Percentiles rank a stretch among this genome's conserved stretches.
Conservation (phyloP, 1,140 invertebrate species). For the Bombus turneri region DNA sequence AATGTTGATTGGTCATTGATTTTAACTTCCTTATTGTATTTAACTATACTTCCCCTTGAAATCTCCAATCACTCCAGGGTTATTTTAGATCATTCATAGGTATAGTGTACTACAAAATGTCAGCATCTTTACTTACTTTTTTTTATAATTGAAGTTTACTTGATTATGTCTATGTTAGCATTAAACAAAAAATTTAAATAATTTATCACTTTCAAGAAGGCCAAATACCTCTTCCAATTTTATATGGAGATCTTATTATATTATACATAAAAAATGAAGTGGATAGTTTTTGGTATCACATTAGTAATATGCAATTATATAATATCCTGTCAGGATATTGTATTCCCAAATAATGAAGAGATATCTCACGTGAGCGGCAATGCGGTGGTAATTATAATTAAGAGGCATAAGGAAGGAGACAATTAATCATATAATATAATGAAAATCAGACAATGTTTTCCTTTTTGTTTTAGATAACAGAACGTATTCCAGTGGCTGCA, state of each 20-base stretch:
- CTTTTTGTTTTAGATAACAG: conserved; percentile 57
- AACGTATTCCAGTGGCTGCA: conserved; percentile 81
- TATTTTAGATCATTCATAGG: not conserved
- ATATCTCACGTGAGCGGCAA: conserved; percentile 57
- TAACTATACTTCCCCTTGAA: conserved; percentile 59
- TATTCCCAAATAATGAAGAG: conserved; percentile 67
- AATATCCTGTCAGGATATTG: conserved; percentile 65
- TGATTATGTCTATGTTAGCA: not conserved
- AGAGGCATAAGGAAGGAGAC: not conserved
- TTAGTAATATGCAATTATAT: conserved; percentile 45
- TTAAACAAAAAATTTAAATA: not conserved
- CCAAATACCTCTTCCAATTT: not conserved
- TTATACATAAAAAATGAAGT: conserved; percentile 56
- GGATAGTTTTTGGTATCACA: conserved; percentile 25
- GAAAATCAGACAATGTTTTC: not conserved
- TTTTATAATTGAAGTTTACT: not conserved
- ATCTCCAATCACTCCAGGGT: not conserved
- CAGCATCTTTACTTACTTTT: not conserved
- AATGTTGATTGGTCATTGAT: conserved; percentile 30
- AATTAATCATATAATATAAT: not conserved
- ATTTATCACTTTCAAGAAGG: not conserved
- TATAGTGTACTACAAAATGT: not conserved
- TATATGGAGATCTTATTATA: not conserved
- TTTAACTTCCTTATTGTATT: conserved; percentile 53
- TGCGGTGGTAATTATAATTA: conserved; percentile 51